Evolutionary conservation across 2,113 vertebrate genomes (phyloP), one percentile per base, ranked within the genome.

Genomic region (Rynchops niger): DNA sequence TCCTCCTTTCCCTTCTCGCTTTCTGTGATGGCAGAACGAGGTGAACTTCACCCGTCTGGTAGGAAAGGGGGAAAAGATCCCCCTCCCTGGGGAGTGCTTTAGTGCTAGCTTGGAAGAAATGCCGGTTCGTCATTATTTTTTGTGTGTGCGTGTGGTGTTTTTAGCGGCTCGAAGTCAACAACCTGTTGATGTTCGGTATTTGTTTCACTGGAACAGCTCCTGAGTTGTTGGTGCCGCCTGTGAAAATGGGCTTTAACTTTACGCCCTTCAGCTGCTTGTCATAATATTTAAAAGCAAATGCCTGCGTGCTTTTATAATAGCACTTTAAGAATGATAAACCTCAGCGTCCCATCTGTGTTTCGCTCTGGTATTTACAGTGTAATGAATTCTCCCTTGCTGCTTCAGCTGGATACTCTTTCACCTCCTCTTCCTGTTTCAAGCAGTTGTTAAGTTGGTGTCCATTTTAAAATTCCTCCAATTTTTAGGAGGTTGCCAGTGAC

Each of bases 341-440:
- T 91, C 90, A 36, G 61, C 52, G 13, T 61, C 92, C 76, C 83
- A 11, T 45, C 80, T 80, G 73, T 15, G 61, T 82, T 45, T 26
- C 38, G 0, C 74, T 52, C 40, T 47, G 92, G 65, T 32, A 91
- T 93, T 79, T 53, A 7, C 89, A 67, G 83, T 0, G 56, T 4
- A 15, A 45, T 56, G 80, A 74, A 88, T 94, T 74, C 91, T 78
- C 70, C 77, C 78, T 49, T 6, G 23, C 77, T 22, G 66, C 72
- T 95, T 82, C 47, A 8, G 77, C 72, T 55, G 77, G 72, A 50
- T 93, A 29, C 49, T 42, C 81, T 93, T 95, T 63, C 84, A 42
- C 84, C 87, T 93, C 92, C 90, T 56, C 84, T 93, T 96, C 90
- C 90, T 81, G 77, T 81, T 53, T 12, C 53, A 12, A 32, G 22